phyloP scores from a whole-genome alignment of 2,113 vertebrate genomes.

The Acrocephalus kingi region DNA sequence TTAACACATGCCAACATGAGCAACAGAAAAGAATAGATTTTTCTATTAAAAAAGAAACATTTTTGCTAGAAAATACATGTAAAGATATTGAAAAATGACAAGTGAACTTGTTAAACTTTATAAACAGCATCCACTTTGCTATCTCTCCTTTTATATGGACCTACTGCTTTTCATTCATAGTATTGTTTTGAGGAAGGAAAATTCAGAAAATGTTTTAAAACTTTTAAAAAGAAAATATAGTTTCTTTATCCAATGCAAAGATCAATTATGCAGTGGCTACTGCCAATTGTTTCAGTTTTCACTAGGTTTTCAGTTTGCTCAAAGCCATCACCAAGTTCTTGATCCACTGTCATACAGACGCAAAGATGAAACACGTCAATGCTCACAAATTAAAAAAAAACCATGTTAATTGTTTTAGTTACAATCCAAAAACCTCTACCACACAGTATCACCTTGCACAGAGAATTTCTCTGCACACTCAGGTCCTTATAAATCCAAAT shows the following conservation, averaged over 20 bases:
- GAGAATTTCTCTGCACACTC: background rate
- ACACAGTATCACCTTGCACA: background rate
- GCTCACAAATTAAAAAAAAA: background rate
- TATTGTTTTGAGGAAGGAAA: background rate
- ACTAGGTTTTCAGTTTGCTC: background rate
- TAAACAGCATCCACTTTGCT: background rate
- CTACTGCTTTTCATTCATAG: background rate
- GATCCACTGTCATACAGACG: background rate
- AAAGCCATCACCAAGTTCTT: background rate
- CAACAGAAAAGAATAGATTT: background rate
- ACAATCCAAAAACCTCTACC: background rate
- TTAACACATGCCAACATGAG: background rate
- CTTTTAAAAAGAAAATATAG: background rate
- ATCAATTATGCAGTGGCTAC: background rate
- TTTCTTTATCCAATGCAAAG: background rate
- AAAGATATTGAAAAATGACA: background rate
- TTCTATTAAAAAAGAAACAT: background rate
- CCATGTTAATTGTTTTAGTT: background rate
- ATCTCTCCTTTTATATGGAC: background rate
- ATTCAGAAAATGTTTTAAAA: background rate
- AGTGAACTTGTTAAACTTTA: background rate
- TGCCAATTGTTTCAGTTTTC: too few species aligned
- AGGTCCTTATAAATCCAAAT: background rate
- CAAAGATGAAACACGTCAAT: background rate
- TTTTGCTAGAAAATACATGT: background rate